Evolutionary conservation across 2,113 vertebrate genomes (phyloP), one percentile per base, ranked within the genome.

Genomic region (Gopherus evgoodei): DNA sequence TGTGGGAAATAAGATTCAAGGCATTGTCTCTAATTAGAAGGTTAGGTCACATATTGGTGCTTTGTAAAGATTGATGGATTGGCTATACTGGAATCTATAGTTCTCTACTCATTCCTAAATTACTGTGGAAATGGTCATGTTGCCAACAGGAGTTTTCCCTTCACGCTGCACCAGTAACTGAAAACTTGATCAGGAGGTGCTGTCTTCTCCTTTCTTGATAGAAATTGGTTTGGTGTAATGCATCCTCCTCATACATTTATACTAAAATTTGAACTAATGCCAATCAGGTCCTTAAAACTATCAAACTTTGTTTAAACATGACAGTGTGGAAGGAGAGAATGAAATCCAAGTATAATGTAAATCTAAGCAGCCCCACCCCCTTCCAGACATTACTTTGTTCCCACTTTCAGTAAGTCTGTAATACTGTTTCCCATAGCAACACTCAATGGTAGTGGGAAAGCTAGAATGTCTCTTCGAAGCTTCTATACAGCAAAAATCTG

Each of bases 41-140:
- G 31, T 92, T 93, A 72, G 31, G 90, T 86, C 83, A 84, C 52
- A n/a, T 54, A 83, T 17, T 82, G 62, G 52, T 76, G 25, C 89
- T 95, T 89, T 91, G 62, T 50, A 88, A 3, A 49, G 79, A 56
- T 2, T 0, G 56, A 76, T 78, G 81, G 87, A 89, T 27, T 65
- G 47, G 14, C 25, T 93, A 29, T 56, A 81, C 44, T 81, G 78
- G 50, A 96, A 87, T 76, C 2, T 65, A 24, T 54, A 90, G 65
- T 83, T 94, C 78, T 56, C 65, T 82, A 56, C 78, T 90, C 14
- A 83, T 81, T 57, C 88, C 83, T 44, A 78, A 54, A 81, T 97
- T 94, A 90, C 94, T 92, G 83, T 97, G 97, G 95, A 95, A 96
- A 95, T 81, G 0, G 62, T 57, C 19, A 11, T 90, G 35, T 75